Evolutionary conservation across 2,113 vertebrate species (phyloP), one percentile per base, ranked within the genome.

Genomic region (Mesembrinibis cayennensis): DNA sequence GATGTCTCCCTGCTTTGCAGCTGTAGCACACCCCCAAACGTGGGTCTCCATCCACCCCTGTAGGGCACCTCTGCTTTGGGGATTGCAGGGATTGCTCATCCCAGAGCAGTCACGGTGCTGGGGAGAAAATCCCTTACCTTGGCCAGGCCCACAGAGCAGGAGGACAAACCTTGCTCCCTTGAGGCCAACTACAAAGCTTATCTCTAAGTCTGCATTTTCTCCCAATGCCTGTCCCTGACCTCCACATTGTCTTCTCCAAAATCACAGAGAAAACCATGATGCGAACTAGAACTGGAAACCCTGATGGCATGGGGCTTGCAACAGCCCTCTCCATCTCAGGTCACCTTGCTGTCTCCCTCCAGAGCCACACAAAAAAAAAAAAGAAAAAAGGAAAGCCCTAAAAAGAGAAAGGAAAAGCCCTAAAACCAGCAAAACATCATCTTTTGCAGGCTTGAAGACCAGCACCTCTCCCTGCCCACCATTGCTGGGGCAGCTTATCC

Each of bases 101-200:
- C 30, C 3, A 0, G 40, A 55, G 62, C 3, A 4, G 34, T 40
- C n/a, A n/a, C 1, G 0, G n/a, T 11, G 36, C 42, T 71, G n/a
- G 27, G 58, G 29, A 69, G 23, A 16, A 70, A 16, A 82, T 8
- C 10, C 30, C 38, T 77, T 62, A 34, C 20, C 40, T 70, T 77
- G 49, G 21, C 20, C 50, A 25, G 42, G n/a, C 26, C 55, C 15
- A 17, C 2, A 5, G 61, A 38, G 29, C 27, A 69, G 71, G 34
- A 55, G 62, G 40, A 55, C 20, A 55, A 70, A 42, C n/a, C 40
- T 49, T 19, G 8, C 6, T 84, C n/a, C 44, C 14, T 49, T 8
- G 8, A 42, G 14, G 26, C 36, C 72, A 56, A 42, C n/a, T 30
- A 71, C 65, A 49, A 55, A 26, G 17, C 65, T 56, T 42, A 56